phyloP scores from a whole-genome alignment of 1,140 invertebrate genomes.

The Pogonomyrmex barbatus region DNA sequence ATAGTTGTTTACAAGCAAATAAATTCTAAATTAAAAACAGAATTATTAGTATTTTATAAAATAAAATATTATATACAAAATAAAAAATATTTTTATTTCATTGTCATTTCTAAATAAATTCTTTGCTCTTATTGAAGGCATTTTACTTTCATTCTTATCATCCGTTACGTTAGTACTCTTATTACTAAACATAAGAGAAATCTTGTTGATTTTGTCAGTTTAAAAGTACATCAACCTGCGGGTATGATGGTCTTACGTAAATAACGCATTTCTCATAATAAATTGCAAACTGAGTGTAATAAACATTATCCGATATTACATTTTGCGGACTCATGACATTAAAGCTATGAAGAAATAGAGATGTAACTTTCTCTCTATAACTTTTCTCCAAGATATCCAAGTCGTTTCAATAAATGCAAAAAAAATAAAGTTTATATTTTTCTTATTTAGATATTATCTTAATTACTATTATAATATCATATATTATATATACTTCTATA shows the following conservation, averaged over 20 bases:
- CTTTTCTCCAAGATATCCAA: not conserved
- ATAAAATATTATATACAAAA: not conserved
- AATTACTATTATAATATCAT: not conserved
- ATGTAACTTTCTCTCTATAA: not conserved
- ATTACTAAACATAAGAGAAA: conserved; percentile 45
- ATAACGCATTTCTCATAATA: conserved; percentile 32
- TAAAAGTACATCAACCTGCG: conserved; percentile 18
- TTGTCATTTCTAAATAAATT: not conserved
- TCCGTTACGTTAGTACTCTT: not conserved
- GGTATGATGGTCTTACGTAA: conserved; percentile 49
- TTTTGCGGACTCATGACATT: not conserved
- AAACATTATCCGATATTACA: conserved; percentile 7
- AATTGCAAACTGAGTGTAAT: conserved; percentile 1
- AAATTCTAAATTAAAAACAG: not conserved
- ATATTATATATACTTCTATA: not conserved
- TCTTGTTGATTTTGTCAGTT: conserved; percentile 4
- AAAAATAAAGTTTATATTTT: not conserved
- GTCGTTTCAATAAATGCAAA: not conserved
- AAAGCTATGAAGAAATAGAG: not conserved
- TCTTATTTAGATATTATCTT: not conserved
- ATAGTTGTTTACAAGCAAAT: not conserved
- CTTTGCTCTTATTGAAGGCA: not conserved
- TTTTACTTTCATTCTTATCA: conserved; percentile 4
- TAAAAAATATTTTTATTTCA: not conserved
- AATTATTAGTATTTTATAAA: not conserved